Conservation (phyloP, 2,888 invertebrate species). For the Pseudococcus viburni region DNA sequence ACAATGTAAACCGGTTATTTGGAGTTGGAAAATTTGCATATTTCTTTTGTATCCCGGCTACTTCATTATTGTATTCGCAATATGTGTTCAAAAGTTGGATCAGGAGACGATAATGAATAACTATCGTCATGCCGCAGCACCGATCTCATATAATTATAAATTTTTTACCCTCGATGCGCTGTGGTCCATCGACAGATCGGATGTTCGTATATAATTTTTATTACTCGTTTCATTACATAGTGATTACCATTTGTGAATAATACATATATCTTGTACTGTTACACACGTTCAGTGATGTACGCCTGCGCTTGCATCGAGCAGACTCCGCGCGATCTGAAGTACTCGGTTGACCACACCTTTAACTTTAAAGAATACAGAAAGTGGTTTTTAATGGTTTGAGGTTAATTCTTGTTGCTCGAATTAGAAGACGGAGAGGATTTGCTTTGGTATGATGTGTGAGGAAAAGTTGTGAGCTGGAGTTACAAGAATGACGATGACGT, state of each 20-base stretch:
- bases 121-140: background rate
- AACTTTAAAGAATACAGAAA: background rate
- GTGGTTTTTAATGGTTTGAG: background rate
- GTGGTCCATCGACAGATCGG: background rate
- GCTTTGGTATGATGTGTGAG: background rate
- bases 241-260: conserved; percentile 31
- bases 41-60: background rate
- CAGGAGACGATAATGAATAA: background rate
- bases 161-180: background rate
- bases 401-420: background rate
- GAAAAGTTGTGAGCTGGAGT: background rate
- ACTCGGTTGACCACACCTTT: background rate
- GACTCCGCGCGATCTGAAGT: background rate
- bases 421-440: background rate
- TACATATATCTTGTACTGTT: conserved; percentile 8
- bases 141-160: conserved; percentile 1
- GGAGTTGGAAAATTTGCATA: background rate
- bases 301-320: background rate
- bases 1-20: background rate
- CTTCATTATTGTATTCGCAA: background rate
- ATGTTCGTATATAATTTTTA: conserved; percentile 3
- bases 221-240: conserved; percentile 35
- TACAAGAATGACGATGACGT: background rate
- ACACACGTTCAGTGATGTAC: background rate
- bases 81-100: background rate